Evolutionary conservation across 2,797 vertebrate species (phyloP).

Genomic region (Pangasius sanitwongsei): DNA sequence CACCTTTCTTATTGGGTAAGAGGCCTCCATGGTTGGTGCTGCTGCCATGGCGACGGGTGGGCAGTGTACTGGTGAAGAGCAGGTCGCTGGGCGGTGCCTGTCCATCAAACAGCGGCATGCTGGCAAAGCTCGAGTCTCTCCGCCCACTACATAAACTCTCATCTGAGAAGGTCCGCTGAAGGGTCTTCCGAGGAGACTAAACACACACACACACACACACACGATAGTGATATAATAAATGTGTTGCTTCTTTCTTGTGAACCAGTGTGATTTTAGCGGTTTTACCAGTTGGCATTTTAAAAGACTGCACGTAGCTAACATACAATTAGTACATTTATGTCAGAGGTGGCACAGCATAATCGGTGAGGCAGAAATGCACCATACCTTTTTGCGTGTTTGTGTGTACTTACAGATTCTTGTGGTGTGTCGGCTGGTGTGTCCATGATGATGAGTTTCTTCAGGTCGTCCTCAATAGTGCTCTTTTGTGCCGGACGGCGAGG

Average conservation of each 20-base stretch:
- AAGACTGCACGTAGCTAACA: not conserved
- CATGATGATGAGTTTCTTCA: constrained; percentile 94
- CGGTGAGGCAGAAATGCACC: not conserved
- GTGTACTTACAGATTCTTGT: constrained; percentile 70
- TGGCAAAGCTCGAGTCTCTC: constrained; percentile 80
- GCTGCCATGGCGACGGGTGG: constrained; percentile 79
- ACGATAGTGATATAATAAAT: not conserved
- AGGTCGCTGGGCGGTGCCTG: constrained; percentile 73
- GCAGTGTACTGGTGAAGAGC: constrained; percentile 87
- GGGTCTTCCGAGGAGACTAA: constrained; percentile 82
- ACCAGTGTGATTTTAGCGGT: not conserved
- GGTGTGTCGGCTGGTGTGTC: constrained; percentile 78
- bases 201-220: not conserved
- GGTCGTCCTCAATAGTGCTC: constrained; percentile 90
- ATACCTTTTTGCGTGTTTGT: not conserved
- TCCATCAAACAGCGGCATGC: constrained; percentile 70
- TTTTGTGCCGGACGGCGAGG: constrained; percentile 84
- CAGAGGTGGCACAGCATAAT: not conserved
- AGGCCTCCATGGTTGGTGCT: constrained; percentile 60
- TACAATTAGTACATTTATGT: not conserved
- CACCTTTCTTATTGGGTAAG: constrained; percentile 82
- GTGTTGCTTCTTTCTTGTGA: not conserved
- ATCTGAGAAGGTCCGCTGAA: constrained; percentile 90
- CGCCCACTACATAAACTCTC: constrained; percentile 92
- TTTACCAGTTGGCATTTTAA: not conserved